These are phyloP conservation scores for Rhynchomys soricoides DNA, from an alignment of 2,113 vertebrate genomes.

Conservation along the genomic window DNA sequence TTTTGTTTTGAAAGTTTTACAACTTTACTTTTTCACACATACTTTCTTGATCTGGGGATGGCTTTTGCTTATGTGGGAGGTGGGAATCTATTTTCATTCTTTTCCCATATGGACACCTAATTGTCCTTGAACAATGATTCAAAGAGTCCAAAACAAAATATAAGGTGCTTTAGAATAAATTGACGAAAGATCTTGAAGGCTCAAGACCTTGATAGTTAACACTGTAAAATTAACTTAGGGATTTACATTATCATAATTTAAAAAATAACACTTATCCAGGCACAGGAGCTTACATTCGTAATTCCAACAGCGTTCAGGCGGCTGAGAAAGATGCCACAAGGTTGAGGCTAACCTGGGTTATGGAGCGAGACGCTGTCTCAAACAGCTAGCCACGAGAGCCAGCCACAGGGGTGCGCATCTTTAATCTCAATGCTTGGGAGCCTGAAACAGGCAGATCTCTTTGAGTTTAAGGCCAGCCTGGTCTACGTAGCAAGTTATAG, in stretches of 20 bases:
- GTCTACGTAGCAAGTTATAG: background rate
- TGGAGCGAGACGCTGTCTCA: background rate
- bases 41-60: conserved; percentile 30
- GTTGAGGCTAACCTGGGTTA: background rate
- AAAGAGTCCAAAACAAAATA: conserved; percentile 50
- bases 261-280: background rate
- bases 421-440: background rate
- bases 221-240: background rate
- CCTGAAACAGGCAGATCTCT: background rate
- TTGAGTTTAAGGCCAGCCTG: background rate
- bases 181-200: background rate
- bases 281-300: background rate
- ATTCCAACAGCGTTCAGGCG: background rate
- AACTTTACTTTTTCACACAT: conserved; percentile 48
- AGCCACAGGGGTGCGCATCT: background rate
- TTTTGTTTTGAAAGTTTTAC: conserved; percentile 54
- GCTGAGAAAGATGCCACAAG: background rate
- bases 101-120: conserved; percentile 71
- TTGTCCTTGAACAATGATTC: conserved; percentile 42
- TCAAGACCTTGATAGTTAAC: background rate
- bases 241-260: background rate
- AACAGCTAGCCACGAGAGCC: background rate
- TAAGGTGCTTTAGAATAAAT: conserved; percentile 34
- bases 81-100: conserved; percentile 76
- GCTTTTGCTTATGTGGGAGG: conserved; percentile 60